Base-by-base conservation (phyloP, 2,888 invertebrate genomes). In the Melolontha melolontha region DNA sequence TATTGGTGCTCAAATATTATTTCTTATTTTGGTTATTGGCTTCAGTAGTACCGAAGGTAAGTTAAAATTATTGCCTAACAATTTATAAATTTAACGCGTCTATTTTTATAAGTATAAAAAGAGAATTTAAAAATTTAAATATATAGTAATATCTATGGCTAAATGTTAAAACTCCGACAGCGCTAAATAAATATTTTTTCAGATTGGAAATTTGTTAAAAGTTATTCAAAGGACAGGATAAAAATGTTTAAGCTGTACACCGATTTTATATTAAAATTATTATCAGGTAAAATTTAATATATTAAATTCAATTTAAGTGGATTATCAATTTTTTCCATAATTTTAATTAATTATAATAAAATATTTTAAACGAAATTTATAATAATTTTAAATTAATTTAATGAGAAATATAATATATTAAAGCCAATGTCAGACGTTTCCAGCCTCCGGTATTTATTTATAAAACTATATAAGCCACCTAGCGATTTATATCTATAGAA, bases 1-100 rank as follows among this genome's bases (percentile, higher is more conserved):
- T 34, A 8, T 47, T 12, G 17, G 59, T 44, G 59, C 47, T 1
- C 47, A 59, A 59, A 59, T 47, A 12, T 16, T 59, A 12, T 47
- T 59, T 16, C 29, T 59, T 22, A 12, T 59, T 12, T 22, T 59
- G 4, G 59, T 29, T 6, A 34, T 47, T 22, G 29, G 59, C 5
- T 59, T 59, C 7, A 34, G 11, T 47, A 59, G 8, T 5, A 59
- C 59, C n/a, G 47, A 59, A 59, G 59, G 59, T 59, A 59, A 59
- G 59, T 14, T 47, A 5, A 16, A 47, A 17, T 47, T 44, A 16
- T 10, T 16, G 4, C 1, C 14, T 47, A 16, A 16, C 16, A 47
- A 47, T 5, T 34, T 34, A 34, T 1, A 34, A 10, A 34, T 34
- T 34, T 6, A 1, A 34, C 2, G 34, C 4, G 22, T 22, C 4